These are phyloP conservation scores for Tetramorium parvispinum DNA, from an alignment of 1,140 invertebrate genomes.

Conservation along the genomic window DNA sequence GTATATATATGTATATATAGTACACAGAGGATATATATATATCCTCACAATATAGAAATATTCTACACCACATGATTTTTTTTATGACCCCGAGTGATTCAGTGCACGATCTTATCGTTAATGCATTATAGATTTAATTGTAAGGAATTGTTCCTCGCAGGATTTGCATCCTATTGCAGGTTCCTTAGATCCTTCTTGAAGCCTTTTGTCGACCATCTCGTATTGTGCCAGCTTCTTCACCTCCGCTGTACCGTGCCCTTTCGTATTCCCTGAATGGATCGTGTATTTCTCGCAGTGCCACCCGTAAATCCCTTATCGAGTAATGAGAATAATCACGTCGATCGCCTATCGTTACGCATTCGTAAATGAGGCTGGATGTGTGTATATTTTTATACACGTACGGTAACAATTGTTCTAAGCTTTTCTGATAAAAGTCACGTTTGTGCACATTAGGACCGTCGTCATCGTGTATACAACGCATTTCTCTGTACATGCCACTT, in stretches of 20 bases:
- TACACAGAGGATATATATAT: no score
- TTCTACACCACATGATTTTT: not conserved
- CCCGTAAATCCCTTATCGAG: constrained; percentile 17
- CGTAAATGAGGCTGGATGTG: constrained; percentile 11
- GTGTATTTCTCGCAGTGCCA: not conserved
- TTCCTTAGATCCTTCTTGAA: not conserved
- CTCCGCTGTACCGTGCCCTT: not conserved
- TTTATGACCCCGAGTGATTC: not conserved
- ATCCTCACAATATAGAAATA: not conserved
- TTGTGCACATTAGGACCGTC: constrained; percentile 35
- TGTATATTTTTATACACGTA: constrained; percentile 18
- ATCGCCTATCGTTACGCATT: constrained; percentile 16
- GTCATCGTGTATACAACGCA: constrained; percentile 32
- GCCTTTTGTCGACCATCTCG: not conserved
- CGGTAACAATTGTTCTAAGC: constrained; percentile 22
- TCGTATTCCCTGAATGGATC: constrained; percentile 4
- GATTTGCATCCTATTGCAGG: constrained; percentile 6
- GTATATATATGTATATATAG: no score
- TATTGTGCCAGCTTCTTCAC: not conserved
- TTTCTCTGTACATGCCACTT: constrained; percentile 3
- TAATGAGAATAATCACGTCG: constrained; percentile 38
- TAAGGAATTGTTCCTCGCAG: not conserved
- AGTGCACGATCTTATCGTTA: not conserved
- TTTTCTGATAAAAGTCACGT: constrained; percentile 12
- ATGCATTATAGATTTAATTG: not conserved